Evolutionary conservation across 2,797 vertebrate genomes (phyloP).

Genomic region (Helicolenus hilgendorfi): DNA sequence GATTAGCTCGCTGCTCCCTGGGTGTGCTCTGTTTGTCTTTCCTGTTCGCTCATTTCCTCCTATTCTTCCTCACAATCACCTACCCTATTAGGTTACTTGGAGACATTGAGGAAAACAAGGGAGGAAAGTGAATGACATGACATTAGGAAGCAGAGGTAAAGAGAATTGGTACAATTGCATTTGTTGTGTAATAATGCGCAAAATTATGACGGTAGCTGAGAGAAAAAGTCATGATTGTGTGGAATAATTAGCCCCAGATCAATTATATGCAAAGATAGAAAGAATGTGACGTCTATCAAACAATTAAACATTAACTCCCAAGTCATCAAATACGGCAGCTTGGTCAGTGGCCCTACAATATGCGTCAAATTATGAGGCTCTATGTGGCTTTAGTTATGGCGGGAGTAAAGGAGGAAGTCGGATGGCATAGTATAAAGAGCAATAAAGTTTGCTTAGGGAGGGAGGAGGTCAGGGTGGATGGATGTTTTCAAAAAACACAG

Average conservation of each 20-base stretch:
- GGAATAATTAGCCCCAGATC: too few relatives aligned
- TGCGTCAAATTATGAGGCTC: too few relatives aligned
- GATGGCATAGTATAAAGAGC: too few relatives aligned
- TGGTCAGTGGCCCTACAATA: not conserved
- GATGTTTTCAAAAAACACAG: too few relatives aligned
- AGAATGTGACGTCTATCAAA: not conserved
- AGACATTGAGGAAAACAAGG: not conserved
- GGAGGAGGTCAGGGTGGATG: too few relatives aligned
- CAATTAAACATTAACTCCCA: not conserved
- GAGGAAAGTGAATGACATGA: not conserved
- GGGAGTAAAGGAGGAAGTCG: too few relatives aligned
- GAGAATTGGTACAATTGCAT: not conserved
- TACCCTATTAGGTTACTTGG: not conserved
- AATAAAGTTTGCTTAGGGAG: too few relatives aligned
- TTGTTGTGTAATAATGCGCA: not conserved
- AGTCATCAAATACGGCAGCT: not conserved
- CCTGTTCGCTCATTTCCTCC: slow-evolving; percentile 21
- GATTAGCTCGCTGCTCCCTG: slow-evolving; percentile 19
- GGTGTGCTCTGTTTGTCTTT: slow-evolving; percentile 11
- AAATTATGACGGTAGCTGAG: not conserved
- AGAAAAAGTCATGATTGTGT: not conserved
- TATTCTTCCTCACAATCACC: not conserved
- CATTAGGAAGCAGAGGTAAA: not conserved
- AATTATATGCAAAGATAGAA: not conserved
- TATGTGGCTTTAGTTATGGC: too few relatives aligned